Percentiles rank a stretch among this genome's conserved stretches.
Conservation (phyloP, 1,140 invertebrate species). For the Macrotrachela quadricornifera region DNA sequence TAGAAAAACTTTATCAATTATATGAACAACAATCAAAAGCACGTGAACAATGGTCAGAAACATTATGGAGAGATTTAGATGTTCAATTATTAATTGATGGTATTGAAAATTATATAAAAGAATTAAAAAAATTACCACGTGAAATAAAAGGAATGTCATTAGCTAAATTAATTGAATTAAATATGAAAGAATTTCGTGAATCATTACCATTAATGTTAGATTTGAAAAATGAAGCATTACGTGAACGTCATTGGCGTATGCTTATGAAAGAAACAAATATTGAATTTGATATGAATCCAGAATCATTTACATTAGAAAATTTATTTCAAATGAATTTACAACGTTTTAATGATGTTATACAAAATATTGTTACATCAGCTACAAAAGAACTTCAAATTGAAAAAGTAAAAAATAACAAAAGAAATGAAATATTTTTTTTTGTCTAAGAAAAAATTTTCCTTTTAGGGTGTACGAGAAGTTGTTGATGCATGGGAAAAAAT, state of each 20-base stretch:
- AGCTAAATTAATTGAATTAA: conserved; percentile 45
- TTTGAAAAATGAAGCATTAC: conserved; percentile 64
- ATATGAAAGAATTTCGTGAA: conserved; percentile 66
- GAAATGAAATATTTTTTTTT: not conserved
- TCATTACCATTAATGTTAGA: conserved; percentile 67
- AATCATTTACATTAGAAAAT: conserved; percentile 62
- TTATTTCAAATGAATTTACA: conserved; percentile 74
- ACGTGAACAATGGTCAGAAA: conserved; percentile 55
- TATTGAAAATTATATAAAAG: conserved; percentile 58
- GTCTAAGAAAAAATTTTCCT: not conserved
- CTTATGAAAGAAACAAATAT: conserved; percentile 61
- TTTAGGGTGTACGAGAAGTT: conserved; percentile 49
- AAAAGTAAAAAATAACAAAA: conserved; percentile 24
- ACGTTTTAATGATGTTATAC: conserved; percentile 52
- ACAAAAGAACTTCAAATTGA: conserved; percentile 69
- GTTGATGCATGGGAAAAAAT: conserved; percentile 44
- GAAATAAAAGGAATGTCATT: conserved; percentile 36
- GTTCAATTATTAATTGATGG: conserved; percentile 57
- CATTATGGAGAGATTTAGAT: conserved; percentile 62
- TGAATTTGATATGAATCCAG: conserved; percentile 59
- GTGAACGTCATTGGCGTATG: conserved; percentile 64
- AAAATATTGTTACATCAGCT: conserved; percentile 60
- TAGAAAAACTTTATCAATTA: conserved; percentile 51
- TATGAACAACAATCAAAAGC: conserved; percentile 51
- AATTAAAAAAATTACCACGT: conserved; percentile 44